A percentile compares a stretch with the other conserved stretches of the same genome.
These are phyloP conservation scores for Myotis lucifugus DNA, from an alignment of 2,113 vertebrate genomes.

Conservation along the genomic window DNA sequence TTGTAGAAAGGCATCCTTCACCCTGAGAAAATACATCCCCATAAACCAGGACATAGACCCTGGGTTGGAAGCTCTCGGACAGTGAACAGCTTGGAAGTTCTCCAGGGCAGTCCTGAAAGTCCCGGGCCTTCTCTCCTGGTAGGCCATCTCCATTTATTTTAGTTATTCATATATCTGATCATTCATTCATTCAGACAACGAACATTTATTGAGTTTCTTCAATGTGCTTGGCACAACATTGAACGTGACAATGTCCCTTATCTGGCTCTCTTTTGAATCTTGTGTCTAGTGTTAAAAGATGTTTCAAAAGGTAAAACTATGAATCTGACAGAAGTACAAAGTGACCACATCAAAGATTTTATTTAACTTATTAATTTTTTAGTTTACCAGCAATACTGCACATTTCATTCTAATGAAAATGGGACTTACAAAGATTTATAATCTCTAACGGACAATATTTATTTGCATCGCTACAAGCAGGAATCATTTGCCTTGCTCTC, in stretches of 20 bases:
- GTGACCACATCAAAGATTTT: not conserved
- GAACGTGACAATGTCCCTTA: not conserved
- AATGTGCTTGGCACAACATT: not conserved
- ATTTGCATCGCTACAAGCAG: not conserved
- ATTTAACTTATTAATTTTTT: not conserved
- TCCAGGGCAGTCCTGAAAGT: not conserved
- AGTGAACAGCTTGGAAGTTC: not conserved
- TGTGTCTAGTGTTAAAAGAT: not conserved
- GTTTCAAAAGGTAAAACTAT: not conserved
- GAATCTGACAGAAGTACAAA: not conserved
- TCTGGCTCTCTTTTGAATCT: not conserved
- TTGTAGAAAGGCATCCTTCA: not conserved
- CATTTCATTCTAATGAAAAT: not conserved
- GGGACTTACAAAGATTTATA: not conserved
- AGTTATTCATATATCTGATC: not conserved
- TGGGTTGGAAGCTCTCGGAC: not conserved
- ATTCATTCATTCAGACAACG: not conserved
- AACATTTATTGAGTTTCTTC: not conserved
- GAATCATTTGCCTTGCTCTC: not conserved
- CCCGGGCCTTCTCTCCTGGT: not conserved
- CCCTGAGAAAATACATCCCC: not conserved
- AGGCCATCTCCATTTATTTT: not conserved
- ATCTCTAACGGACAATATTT: not conserved
- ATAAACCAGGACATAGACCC: not conserved
- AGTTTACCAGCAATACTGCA: not conserved